Evolutionary conservation across 2,888 invertebrate species (phyloP).

Genomic region (Serrognathus titanus): DNA sequence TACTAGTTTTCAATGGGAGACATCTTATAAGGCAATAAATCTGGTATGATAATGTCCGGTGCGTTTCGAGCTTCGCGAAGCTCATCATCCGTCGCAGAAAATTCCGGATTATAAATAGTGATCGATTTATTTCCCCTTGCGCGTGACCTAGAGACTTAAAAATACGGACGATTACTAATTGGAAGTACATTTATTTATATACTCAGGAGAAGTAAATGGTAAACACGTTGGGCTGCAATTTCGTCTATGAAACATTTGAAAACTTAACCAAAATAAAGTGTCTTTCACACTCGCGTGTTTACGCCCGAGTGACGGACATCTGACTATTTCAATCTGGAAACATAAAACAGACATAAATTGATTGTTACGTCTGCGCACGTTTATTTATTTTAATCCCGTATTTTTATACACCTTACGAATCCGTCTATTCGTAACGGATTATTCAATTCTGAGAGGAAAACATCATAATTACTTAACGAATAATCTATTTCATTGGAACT

Average conservation of each 20-base stretch:
- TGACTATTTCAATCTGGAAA: conserved; percentile 13
- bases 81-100: too few relatives aligned
- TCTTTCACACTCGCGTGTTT: conserved; percentile 22
- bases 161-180: neutral
- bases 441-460: too few relatives aligned
- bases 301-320: conserved; percentile 22
- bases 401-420: neutral
- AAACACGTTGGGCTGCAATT: conserved; percentile 4
- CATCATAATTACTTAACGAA: too few relatives aligned
- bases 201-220: neutral
- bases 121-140: too few relatives aligned
- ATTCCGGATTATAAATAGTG: too few relatives aligned
- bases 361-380: conserved; percentile 17
- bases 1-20: too few relatives aligned
- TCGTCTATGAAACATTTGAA: conserved; percentile 1
- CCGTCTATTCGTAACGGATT: too few relatives aligned
- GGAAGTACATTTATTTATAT: conserved; percentile 1
- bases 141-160: neutral
- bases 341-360: conserved; percentile 20
- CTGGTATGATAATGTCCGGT: too few relatives aligned
- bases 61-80: too few relatives aligned
- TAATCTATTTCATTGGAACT: too few relatives aligned
- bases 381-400: conserved; percentile 19
- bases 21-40: too few relatives aligned
- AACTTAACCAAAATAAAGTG: conserved; percentile 21